phyloP scores from a whole-genome alignment of 37 sponge, comb jelly and placozoan genomes.

The Oscarella lobularis region DNA sequence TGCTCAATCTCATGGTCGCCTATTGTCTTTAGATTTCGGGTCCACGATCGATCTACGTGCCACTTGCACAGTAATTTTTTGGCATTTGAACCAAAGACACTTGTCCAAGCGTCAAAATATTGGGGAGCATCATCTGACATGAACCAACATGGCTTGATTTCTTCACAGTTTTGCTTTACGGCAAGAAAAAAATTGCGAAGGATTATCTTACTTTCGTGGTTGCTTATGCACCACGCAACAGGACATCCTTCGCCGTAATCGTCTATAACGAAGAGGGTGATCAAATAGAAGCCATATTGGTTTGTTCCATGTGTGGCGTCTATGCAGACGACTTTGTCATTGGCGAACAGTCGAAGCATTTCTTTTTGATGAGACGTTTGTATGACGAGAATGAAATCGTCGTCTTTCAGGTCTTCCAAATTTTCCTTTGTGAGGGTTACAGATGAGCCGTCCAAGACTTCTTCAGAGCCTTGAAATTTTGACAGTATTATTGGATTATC shows the following conservation, averaged over 20 bases:
- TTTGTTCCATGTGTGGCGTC: constrained; percentile 33
- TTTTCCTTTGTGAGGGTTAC: too few species aligned
- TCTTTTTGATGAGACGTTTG: background rate
- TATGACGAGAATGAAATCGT: background rate
- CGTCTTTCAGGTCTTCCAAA: background rate
- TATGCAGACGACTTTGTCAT: constrained; percentile 3
- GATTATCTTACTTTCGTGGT: constrained; percentile 16
- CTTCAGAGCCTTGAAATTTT: too few species aligned
- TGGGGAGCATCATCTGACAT: constrained; percentile 41
- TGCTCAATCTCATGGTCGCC: background rate
- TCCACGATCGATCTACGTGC: background rate
- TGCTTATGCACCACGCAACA: constrained; percentile 31
- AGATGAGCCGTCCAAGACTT: too few species aligned
- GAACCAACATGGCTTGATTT: constrained; percentile 8
- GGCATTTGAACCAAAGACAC: constrained; percentile 11
- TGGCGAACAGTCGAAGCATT: background rate
- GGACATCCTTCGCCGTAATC: constrained; percentile 48
- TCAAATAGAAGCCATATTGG: constrained; percentile 16
- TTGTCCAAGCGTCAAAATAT: constrained; percentile 40
- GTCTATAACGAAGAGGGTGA: constrained; percentile 41
- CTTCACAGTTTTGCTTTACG: constrained; percentile 10
- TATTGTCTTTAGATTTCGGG: background rate
- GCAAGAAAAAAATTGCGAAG: constrained; percentile 18
- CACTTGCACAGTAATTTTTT: background rate
- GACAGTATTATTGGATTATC: too few species aligned